These are phyloP conservation scores for Diplazon laetatorius DNA, from an alignment of 2,888 invertebrate genomes.

Conservation along the genomic window DNA sequence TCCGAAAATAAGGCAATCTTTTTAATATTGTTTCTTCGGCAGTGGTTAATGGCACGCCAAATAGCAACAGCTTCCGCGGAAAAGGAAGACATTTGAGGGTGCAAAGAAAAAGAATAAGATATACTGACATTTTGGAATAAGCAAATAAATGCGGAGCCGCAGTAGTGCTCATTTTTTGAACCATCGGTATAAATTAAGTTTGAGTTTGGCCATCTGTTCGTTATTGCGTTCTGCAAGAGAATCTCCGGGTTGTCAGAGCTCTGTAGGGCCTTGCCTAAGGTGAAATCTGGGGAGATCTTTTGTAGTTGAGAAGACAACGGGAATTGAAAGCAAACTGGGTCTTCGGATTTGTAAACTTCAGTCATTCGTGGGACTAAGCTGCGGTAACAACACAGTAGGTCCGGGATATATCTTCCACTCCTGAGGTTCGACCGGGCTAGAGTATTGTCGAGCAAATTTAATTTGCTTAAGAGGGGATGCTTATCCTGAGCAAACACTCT, in stretches of 20 bases:
- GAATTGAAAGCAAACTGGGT: slow-evolving; percentile 7
- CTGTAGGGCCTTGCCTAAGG: neutral
- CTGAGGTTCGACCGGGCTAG: neutral
- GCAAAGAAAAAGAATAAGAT: neutral
- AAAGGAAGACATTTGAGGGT: neutral
- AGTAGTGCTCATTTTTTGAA: too few species aligned
- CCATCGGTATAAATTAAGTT: neutral
- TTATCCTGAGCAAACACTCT: neutral
- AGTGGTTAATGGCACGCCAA: neutral
- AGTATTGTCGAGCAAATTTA: neutral
- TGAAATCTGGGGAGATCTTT: neutral
- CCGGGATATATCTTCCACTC: neutral
- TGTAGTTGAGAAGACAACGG: neutral
- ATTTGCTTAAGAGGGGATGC: neutral
- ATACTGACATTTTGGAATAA: neutral
- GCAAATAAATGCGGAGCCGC: neutral
- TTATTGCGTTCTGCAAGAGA: neutral
- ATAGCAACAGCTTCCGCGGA: slow-evolving; percentile 9
- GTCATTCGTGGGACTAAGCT: neutral
- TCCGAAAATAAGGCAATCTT: neutral
- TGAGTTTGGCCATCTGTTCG: neutral
- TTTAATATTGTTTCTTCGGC: neutral
- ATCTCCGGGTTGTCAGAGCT: neutral
- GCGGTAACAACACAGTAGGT: neutral
- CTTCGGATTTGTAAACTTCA: too few species aligned